These are phyloP conservation scores for Chrysoperla carnea DNA, from an alignment of 1,140 invertebrate species.

Conservation along the genomic window DNA sequence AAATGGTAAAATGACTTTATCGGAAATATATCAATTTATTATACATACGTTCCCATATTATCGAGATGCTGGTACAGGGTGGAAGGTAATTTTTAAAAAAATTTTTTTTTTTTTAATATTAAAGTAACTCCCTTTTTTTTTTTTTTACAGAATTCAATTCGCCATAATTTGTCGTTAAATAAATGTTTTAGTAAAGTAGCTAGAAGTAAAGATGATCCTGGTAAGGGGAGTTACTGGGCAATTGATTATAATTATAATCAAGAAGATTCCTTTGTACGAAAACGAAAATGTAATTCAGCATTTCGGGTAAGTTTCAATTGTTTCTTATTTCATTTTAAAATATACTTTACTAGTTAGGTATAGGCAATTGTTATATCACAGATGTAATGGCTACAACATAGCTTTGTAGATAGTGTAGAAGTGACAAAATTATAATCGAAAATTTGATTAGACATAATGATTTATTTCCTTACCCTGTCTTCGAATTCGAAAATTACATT, in stretches of 20 bases:
- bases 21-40: slow-evolving; percentile 59
- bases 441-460: background rate
- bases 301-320: background rate
- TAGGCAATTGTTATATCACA: background rate
- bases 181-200: slow-evolving; percentile 40
- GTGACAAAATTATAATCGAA: background rate
- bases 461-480: no score
- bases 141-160: slow-evolving; percentile 15
- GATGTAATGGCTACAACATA: no score
- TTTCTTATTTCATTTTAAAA: background rate
- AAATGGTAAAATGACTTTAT: slow-evolving; percentile 55
- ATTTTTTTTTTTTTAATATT: slow-evolving; percentile 1
- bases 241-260: slow-evolving; percentile 30
- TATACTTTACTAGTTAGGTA: background rate
- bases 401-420: no score
- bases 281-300: background rate
- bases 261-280: slow-evolving; percentile 1
- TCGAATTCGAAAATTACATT: no score
- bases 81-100: slow-evolving; percentile 36
- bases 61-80: slow-evolving; percentile 46
- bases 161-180: slow-evolving; percentile 14
- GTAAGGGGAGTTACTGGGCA: slow-evolving; percentile 44
- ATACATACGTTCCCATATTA: slow-evolving; percentile 57
- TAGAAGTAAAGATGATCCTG: slow-evolving; percentile 41
- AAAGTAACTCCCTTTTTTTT: background rate